Base-by-base conservation (phyloP, 2,888 invertebrate species). In the Lucinisca nassula region DNA sequence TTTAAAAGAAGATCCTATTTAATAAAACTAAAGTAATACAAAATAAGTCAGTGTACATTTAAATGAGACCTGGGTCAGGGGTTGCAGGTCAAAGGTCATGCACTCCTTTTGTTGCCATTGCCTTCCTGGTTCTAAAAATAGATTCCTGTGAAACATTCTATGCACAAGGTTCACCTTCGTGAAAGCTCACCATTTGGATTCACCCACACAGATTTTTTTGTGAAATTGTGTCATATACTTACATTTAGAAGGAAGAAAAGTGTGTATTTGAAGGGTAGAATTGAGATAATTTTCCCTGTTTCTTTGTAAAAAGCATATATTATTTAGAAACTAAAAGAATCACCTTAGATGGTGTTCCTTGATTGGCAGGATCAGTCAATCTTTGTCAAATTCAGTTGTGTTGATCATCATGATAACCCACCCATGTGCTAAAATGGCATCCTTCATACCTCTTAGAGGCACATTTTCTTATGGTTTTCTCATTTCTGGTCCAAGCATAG, bases 21-120 rank as follows among this genome's bases (percentile, higher is more conserved):
- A 75, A 24, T 0, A 0, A 75, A 49, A 32, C n/a, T n/a, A 14
- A 37, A 35, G 4, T n/a, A 21, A 74, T n/a, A 45, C 37, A 49
- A 74, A 74, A n/a, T 40, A 74, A 40, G 74, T 35, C 67, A 67
- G 35, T 67, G 35, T 35, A 51, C 17, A 51, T 49, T n/a, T 1
- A 30, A 55, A 37, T 81, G 77, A 81, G 84, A 84, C 90, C 88
- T 90, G 82, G 90, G 88, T 90, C 90, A 90, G 90, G 90, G 88
- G 90, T 90, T 90, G 90, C 90, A 88, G 88, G 90, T 88, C 86
- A 84, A 79, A 87, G 88, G 84, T 90, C 90, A 82, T 86, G 86
- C 90, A 90, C 90, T 90, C 90, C 88, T 80, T 90, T 87, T 90
- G 90, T 90, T 90, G 90, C 90, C 90, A 90, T 90, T 88, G 90